These are phyloP conservation scores for Stegostoma tigrinum DNA, from an alignment of 2,113 vertebrate species.

Conservation along the genomic window DNA sequence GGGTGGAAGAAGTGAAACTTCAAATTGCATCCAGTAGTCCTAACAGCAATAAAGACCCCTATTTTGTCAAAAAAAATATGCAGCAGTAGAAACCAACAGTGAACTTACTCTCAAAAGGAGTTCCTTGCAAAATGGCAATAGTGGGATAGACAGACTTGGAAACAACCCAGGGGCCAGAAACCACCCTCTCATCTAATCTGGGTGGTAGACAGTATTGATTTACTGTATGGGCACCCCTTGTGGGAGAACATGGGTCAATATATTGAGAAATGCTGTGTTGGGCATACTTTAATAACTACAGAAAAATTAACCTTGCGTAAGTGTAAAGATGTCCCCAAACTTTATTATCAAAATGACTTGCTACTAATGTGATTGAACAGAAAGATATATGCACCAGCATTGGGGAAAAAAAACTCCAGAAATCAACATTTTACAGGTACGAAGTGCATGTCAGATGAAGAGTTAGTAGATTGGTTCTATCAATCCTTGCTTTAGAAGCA, in stretches of 20 bases:
- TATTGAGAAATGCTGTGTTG: not conserved
- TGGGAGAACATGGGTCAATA: not conserved
- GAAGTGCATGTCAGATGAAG: not conserved
- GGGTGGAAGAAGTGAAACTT: not conserved
- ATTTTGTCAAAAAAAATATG: not conserved
- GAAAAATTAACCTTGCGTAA: not conserved
- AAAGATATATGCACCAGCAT: not conserved
- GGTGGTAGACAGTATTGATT: not conserved
- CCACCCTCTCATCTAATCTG: not conserved
- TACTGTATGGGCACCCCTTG: not conserved
- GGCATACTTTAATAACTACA: not conserved
- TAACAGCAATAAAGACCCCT: not conserved
- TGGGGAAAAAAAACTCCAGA: not conserved
- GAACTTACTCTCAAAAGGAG: not conserved
- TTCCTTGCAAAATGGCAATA: not conserved
- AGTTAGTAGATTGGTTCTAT: not conserved
- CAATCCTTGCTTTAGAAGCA: not conserved
- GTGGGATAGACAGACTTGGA: not conserved
- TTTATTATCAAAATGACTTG: not conserved
- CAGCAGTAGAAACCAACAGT: not conserved
- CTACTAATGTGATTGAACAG: not conserved
- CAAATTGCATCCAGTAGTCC: not conserved
- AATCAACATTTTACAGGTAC: not conserved
- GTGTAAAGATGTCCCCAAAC: not conserved
- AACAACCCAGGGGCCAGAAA: not conserved